A percentile compares a stretch with the other conserved stretches of the same genome.
Conservation (phyloP, 2,797 vertebrate genomes). For the Anabas testudineus region DNA sequence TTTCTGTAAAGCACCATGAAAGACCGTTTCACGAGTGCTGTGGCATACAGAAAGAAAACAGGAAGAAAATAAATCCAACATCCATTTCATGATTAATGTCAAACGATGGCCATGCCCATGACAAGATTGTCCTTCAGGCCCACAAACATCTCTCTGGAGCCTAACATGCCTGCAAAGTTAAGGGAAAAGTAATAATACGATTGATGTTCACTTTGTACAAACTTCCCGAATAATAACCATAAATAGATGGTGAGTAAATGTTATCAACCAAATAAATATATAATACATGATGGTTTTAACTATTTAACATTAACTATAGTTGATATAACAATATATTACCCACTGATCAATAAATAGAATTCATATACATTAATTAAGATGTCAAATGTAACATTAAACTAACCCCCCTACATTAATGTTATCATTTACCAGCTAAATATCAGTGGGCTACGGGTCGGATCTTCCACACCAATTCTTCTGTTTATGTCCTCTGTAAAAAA, state of each 20-base stretch:
- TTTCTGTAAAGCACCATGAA: conserved; percentile 34
- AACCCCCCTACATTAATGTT: conserved; percentile 14
- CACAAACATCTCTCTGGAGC: conserved; percentile 24
- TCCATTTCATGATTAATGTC: conserved; percentile 35
- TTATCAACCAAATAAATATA: too few relatives aligned
- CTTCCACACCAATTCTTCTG: conserved; percentile 6
- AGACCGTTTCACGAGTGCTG: conserved; percentile 2
- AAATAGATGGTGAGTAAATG: too few relatives aligned
- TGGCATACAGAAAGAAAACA: conserved; percentile 16
- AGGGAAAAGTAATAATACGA: conserved; percentile 28
- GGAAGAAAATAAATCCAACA: conserved; percentile 29
- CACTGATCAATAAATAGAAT: too few relatives aligned
- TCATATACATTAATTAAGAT: too few relatives aligned
- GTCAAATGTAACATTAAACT: too few relatives aligned
- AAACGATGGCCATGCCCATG: conserved; percentile 5
- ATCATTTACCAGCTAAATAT: conserved; percentile 33
- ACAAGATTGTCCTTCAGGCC: conserved; percentile 32
- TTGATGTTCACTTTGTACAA: conserved; percentile 21
- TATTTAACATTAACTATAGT: too few relatives aligned
- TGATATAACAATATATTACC: too few relatives aligned
- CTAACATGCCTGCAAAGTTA: conserved; percentile 12
- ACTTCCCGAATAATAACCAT: conserved; percentile 8
- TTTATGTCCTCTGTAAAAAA: conserved; percentile 18
- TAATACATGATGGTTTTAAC: too few relatives aligned
- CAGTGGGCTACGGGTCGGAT: conserved; percentile 9